phyloP scores from a whole-genome alignment of 2,888 invertebrate genomes.

The Drosophila borealis region DNA sequence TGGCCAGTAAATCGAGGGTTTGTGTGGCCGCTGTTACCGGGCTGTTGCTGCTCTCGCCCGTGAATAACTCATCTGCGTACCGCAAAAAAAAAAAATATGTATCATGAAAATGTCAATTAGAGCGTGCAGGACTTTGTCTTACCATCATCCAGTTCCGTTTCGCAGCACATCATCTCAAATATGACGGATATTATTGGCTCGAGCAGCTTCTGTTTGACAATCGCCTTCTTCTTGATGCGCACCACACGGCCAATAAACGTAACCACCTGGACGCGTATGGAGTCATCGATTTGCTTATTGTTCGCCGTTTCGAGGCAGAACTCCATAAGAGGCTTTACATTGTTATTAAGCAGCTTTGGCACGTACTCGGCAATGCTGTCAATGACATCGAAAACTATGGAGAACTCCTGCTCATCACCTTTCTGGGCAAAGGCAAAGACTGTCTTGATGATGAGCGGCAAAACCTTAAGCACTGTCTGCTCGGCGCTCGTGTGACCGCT shows the following conservation, averaged over 20 bases:
- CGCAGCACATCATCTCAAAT: slow-evolving; percentile 89
- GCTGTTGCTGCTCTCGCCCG: slow-evolving; percentile 88
- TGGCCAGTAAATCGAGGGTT: slow-evolving; percentile 90
- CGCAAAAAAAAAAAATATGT: neutral
- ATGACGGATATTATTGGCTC: slow-evolving; percentile 89
- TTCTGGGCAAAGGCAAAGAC: slow-evolving; percentile 87
- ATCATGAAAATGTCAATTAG: neutral
- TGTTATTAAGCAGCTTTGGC: slow-evolving; percentile 85
- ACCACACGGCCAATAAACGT: slow-evolving; percentile 89
- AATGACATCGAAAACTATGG: slow-evolving; percentile 83
- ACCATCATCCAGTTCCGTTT: slow-evolving; percentile 87
- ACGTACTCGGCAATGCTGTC: slow-evolving; percentile 83
- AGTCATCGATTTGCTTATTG: slow-evolving; percentile 86
- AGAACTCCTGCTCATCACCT: slow-evolving; percentile 86
- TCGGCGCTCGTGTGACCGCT: slow-evolving; percentile 86
- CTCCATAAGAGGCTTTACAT: slow-evolving; percentile 88
- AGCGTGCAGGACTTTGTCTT: slow-evolving; percentile 83
- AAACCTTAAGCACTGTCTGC: slow-evolving; percentile 86
- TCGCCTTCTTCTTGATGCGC: slow-evolving; percentile 89
- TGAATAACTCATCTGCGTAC: slow-evolving; percentile 88
- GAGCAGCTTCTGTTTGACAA: slow-evolving; percentile 89
- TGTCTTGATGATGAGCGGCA: slow-evolving; percentile 88
- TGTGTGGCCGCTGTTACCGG: slow-evolving; percentile 90
- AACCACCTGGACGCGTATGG: slow-evolving; percentile 89
- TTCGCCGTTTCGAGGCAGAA: slow-evolving; percentile 89